A percentile compares a stretch with the other conserved stretches of the same genome.
Conservation (phyloP, 2,113 vertebrate genomes). For the Siniperca chuatsi region DNA sequence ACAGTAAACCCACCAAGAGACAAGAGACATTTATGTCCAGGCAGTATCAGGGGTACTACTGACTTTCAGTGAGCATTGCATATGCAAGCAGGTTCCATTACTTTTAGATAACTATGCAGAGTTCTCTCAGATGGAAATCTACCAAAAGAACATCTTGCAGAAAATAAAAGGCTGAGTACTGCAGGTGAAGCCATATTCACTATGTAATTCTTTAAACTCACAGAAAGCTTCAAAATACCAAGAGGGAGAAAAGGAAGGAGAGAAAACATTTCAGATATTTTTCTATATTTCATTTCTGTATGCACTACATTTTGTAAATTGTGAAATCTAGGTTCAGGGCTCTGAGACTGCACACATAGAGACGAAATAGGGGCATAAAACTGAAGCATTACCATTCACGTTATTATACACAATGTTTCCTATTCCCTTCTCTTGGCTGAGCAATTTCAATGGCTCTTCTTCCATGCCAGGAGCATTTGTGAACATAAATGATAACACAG, state of each 20-base stretch:
- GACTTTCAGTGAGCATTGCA: conserved; percentile 14
- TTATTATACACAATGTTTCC: conserved; percentile 82
- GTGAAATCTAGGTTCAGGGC: conserved; percentile 73
- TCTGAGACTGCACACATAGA: conserved; percentile 59
- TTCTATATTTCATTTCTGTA: conserved; percentile 55
- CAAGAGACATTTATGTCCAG: conserved; percentile 12
- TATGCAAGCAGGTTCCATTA: conserved; percentile 59
- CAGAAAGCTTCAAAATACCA: conserved; percentile 72
- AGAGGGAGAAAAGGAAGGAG: conserved; percentile 46
- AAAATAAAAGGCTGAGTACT: conserved; percentile 61
- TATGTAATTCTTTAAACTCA: conserved; percentile 75
- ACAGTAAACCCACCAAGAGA: conserved; percentile 27
- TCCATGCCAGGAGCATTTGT: conserved; percentile 76
- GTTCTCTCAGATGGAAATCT: conserved; percentile 52
- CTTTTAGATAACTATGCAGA: conserved; percentile 59
- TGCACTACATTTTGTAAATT: conserved; percentile 75
- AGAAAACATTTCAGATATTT: conserved; percentile 60
- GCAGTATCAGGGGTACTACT: conserved; percentile 15
- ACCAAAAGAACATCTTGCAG: conserved; percentile 58
- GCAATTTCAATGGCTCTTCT: conserved; percentile 78
- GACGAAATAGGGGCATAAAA: conserved; percentile 76
- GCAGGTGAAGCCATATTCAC: conserved; percentile 64
- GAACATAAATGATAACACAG: conserved; percentile 80
- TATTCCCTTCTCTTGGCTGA: conserved; percentile 80
- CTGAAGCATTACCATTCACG: conserved; percentile 79